phyloP scores from a whole-genome alignment of 2,888 invertebrate genomes.

The Hirtodrosophila trivittata region DNA sequence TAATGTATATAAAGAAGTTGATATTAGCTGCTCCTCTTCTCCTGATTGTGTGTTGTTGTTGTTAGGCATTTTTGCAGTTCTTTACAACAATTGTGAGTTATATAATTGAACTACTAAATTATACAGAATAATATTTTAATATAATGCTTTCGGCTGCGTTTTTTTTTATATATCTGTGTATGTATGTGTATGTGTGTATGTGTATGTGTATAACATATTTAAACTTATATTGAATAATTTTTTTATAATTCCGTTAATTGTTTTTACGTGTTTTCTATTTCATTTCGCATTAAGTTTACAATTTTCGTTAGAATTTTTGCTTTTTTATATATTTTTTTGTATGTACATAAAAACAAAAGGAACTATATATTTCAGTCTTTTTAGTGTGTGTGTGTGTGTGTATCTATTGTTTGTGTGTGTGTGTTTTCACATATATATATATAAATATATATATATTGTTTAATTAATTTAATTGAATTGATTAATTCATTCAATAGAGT shows the following conservation, averaged over 20 bases:
- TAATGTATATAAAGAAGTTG: conserved; percentile 50
- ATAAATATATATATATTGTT: no score
- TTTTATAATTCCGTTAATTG: conserved; percentile 81
- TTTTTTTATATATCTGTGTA: conserved; percentile 10
- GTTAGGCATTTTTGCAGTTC: conserved; percentile 34
- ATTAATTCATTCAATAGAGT: conserved; percentile 38
- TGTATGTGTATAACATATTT: conserved; percentile 38
- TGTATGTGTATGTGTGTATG: conserved; percentile 15
- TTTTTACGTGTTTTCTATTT: conserved; percentile 76
- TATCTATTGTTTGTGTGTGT: conserved; percentile 41
- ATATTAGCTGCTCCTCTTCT: conserved; percentile 31
- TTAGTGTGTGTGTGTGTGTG: conserved; percentile 74
- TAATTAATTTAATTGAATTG: conserved; percentile 42
- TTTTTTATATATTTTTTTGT: no score
- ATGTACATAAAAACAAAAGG: conserved; percentile 84
- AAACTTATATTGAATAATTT: conserved; percentile 60
- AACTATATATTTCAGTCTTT: conserved; percentile 85
- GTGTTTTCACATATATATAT: conserved; percentile 50
- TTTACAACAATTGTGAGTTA: conserved; percentile 66
- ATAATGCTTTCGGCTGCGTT: conserved; percentile 44
- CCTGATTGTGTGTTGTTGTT: background rate
- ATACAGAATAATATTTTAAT: conserved; percentile 51
- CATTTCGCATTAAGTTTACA: conserved; percentile 63
- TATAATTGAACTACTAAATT: conserved; percentile 69
- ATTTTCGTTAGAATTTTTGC: conserved; percentile 67